Evolutionary conservation across 2,888 invertebrate genomes (phyloP).

Genomic region (Caprella mutica): DNA sequence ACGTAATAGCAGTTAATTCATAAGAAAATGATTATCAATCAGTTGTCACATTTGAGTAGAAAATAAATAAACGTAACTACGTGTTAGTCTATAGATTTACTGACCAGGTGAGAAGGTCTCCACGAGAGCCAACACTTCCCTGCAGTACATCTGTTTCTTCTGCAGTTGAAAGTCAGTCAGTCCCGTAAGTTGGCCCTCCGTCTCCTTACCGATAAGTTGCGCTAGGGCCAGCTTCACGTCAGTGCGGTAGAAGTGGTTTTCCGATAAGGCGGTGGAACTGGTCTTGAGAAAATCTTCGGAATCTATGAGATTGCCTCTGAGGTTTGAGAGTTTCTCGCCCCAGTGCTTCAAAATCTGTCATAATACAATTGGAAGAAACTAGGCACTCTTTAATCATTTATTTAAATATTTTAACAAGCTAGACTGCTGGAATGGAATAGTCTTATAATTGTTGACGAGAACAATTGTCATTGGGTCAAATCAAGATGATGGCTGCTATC

Average conservation of each 20-base stretch:
- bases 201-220: slow-evolving; percentile 13
- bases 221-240: slow-evolving; percentile 29
- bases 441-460: too few relatives aligned
- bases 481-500: too few relatives aligned
- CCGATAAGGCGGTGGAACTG: slow-evolving; percentile 9
- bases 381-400: background rate
- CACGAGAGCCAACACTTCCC: background rate
- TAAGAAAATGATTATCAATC: too few relatives aligned
- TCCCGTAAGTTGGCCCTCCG: background rate
- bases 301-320: slow-evolving; percentile 22
- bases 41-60: too few relatives aligned
- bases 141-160: background rate
- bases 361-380: background rate
- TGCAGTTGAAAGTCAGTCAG: background rate
- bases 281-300: slow-evolving; percentile 25
- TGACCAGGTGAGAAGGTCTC: slow-evolving; percentile 1
- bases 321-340: slow-evolving; percentile 34
- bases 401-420: too few relatives aligned
- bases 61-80: too few relatives aligned
- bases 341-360: slow-evolving; percentile 15
- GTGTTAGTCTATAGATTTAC: background rate
- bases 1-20: background rate
- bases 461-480: too few relatives aligned
- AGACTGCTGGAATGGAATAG: too few relatives aligned
- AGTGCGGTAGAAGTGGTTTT: slow-evolving; percentile 32